Conservation (phyloP, 53 echinoderm and acorn worm species). For the Mesocentrotus franciscanus region DNA sequence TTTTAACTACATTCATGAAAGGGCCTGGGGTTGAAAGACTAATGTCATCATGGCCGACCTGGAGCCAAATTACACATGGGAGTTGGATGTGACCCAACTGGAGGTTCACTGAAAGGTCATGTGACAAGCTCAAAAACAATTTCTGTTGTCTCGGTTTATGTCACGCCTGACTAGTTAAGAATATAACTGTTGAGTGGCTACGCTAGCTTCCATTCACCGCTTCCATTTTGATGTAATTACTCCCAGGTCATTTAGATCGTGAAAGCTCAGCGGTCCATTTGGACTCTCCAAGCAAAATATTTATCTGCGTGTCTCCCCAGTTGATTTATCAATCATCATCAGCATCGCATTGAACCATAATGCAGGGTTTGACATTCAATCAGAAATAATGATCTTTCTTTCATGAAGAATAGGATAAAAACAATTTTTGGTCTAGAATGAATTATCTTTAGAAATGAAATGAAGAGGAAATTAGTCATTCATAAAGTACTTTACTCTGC, state of each 20-base stretch:
- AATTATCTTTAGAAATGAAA: background rate
- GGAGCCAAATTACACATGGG: conserved; percentile 35
- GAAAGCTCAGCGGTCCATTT: conserved; percentile 36
- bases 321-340: conserved; percentile 41
- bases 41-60: conserved; percentile 11
- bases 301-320: background rate
- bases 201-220: background rate
- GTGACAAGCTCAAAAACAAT: conserved; percentile 38
- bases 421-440: too few relatives aligned
- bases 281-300: conserved; percentile 16
- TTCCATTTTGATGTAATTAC: conserved; percentile 24
- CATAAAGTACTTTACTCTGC: background rate
- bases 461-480: background rate
- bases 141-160: conserved; percentile 43
- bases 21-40: background rate
- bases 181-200: conserved; percentile 39
- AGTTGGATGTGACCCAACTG: conserved; percentile 35
- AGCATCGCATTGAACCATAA: background rate
- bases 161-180: conserved; percentile 27
- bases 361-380: background rate
- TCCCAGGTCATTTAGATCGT: conserved; percentile 28
- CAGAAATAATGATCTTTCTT: background rate
- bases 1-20: background rate
- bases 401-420: background rate
- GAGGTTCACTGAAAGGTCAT: conserved; percentile 2